phyloP scores from a whole-genome alignment of 2,113 vertebrate species.

The Clarias gariepinus region DNA sequence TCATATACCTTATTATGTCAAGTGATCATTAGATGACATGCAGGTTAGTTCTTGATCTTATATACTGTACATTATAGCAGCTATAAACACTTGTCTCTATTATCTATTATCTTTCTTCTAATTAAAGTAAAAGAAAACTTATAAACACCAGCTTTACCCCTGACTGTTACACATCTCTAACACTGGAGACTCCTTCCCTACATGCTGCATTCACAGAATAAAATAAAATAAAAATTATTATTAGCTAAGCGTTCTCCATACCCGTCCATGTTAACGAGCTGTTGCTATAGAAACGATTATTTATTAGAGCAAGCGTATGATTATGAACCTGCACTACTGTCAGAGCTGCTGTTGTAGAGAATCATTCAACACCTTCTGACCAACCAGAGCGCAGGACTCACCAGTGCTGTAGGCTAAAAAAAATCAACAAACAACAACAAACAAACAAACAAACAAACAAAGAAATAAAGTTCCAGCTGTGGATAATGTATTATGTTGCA shows the following conservation, averaged over 20 bases:
- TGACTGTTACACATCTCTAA: too few relatives aligned
- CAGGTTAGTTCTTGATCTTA: background rate
- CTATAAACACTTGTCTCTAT: background rate
- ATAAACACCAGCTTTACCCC: background rate
- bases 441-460: background rate
- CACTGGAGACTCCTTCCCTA: slow-evolving; percentile 11
- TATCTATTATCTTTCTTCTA: background rate
- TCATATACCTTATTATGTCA: background rate
- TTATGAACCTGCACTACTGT: background rate
- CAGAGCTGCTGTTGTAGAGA: background rate
- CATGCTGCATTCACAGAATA: background rate
- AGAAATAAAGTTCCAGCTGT: background rate
- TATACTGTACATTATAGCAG: background rate
- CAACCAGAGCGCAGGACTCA: background rate
- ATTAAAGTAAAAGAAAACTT: background rate
- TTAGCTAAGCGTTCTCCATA: too few relatives aligned
- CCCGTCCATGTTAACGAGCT: background rate
- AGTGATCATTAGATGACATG: background rate
- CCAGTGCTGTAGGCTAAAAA: background rate
- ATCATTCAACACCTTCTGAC: background rate
- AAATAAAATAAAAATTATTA: too few relatives aligned
- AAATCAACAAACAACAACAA: background rate
- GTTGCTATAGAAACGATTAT: background rate
- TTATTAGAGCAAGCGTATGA: background rate
- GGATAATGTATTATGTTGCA: background rate